Evolutionary conservation across 2,113 vertebrate genomes (phyloP).

Genomic region (Cnemophilus loriae): DNA sequence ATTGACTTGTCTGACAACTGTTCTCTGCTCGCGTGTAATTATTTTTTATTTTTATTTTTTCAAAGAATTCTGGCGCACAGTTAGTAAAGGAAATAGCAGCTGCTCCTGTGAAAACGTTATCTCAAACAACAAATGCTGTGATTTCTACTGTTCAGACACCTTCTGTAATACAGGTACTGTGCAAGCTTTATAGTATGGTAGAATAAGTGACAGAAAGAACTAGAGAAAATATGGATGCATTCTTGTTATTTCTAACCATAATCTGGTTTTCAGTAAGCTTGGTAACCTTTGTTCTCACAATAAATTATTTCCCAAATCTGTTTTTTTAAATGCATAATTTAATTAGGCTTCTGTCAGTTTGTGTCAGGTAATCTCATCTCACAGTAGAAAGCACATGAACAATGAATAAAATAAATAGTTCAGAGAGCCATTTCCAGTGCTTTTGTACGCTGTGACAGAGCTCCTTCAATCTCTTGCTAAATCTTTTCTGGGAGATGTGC

Average conservation of each 20-base stretch:
- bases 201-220: neutral
- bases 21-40: neutral
- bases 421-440: neutral
- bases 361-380: neutral
- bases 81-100: slow-evolving; percentile 72
- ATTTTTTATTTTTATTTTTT: neutral
- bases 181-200: neutral
- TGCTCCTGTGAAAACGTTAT: slow-evolving; percentile 69
- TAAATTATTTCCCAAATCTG: neutral
- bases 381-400: neutral
- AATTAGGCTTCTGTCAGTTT: neutral
- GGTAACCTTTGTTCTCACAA: neutral
- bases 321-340: neutral
- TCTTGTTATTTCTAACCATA: neutral
- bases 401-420: neutral
- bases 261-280: neutral
- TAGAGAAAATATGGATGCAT: neutral
- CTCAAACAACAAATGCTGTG: slow-evolving; percentile 61
- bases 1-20: neutral
- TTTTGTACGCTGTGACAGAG: neutral
- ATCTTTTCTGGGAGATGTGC: neutral
- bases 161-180: slow-evolving; percentile 74
- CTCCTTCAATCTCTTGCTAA: neutral
- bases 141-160: slow-evolving; percentile 65
- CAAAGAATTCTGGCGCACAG: slow-evolving; percentile 73